Percentiles rank a stretch among this genome's conserved stretches.
phyloP scores from a whole-genome alignment of 2,797 vertebrate species.

The Sternotherus odoratus region DNA sequence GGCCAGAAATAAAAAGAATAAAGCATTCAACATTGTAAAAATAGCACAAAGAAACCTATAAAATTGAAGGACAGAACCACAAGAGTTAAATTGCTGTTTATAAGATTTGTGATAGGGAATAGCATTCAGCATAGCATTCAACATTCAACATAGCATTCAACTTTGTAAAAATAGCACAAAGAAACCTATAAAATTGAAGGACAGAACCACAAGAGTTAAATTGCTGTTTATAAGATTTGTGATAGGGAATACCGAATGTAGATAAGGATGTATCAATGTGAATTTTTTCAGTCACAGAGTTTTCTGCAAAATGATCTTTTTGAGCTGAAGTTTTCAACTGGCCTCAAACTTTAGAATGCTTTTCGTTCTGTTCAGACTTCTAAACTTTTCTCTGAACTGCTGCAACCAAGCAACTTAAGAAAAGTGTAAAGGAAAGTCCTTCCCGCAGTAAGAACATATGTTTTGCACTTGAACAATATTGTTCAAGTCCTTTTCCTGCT shows the following conservation, averaged over 20 bases:
- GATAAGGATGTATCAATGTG: fast-evolving
- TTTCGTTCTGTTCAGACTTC: neutral
- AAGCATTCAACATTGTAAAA: neutral
- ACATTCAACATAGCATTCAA: neutral
- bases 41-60: fast-evolving
- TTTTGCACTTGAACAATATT: neutral
- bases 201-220: neutral
- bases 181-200: neutral
- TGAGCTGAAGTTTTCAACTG: neutral
- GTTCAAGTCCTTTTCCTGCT: neutral
- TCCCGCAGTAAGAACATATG: fast-evolving
- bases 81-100: neutral
- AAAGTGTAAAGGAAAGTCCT: neutral
- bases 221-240: neutral
- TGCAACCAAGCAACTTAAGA: neutral
- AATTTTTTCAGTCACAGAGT: neutral
- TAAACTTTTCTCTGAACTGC: neutral
- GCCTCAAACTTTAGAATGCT: neutral
- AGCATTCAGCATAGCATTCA: no score
- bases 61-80: neutral
- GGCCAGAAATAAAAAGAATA: neutral
- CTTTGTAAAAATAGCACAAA: fast-evolving
- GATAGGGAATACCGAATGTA: neutral
- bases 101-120: neutral
- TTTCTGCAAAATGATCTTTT: neutral